These are phyloP conservation scores for Gonioctena quinquepunctata DNA, from an alignment of 1,140 invertebrate genomes.

Conservation along the genomic window DNA sequence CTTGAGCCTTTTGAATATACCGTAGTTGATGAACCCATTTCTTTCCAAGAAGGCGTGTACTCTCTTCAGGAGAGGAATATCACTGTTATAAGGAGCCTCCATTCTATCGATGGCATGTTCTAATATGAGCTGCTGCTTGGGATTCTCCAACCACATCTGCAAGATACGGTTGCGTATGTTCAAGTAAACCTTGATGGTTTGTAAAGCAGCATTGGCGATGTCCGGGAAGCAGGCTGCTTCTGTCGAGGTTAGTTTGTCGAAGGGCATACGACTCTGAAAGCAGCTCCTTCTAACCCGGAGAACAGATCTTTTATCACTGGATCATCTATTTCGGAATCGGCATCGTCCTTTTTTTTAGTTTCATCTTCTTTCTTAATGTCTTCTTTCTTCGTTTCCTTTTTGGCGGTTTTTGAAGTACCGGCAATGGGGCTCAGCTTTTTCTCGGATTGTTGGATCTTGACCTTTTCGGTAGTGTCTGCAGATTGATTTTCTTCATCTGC, in stretches of 20 bases:
- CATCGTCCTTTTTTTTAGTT: slow-evolving; percentile 61
- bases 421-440: slow-evolving; percentile 52
- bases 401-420: slow-evolving; percentile 52
- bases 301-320: slow-evolving; percentile 52
- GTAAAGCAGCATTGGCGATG: slow-evolving; percentile 77
- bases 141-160: slow-evolving; percentile 97
- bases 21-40: slow-evolving; percentile 98
- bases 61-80: slow-evolving; percentile 76
- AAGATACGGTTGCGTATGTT: slow-evolving; percentile 92
- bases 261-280: slow-evolving; percentile 92
- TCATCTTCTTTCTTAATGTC: slow-evolving; percentile 55
- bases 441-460: slow-evolving; percentile 58
- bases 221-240: slow-evolving; percentile 95
- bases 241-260: slow-evolving; percentile 91
- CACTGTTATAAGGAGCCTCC: slow-evolving; percentile 91
- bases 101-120: slow-evolving; percentile 81
- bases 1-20: slow-evolving; percentile 88
- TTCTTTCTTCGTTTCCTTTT: slow-evolving; percentile 59
- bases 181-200: slow-evolving; percentile 88
- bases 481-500: slow-evolving; percentile 64
- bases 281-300: slow-evolving; percentile 84
- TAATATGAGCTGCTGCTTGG: slow-evolving; percentile 86
- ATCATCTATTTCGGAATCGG: slow-evolving; percentile 53
- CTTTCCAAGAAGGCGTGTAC: slow-evolving; percentile 92
- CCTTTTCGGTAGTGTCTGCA: slow-evolving; percentile 67